Percentiles rank a stretch among this genome's conserved stretches.
Evolutionary conservation across 2,888 invertebrate genomes (phyloP).

Genomic region (Himalopsyche tibetana): DNA sequence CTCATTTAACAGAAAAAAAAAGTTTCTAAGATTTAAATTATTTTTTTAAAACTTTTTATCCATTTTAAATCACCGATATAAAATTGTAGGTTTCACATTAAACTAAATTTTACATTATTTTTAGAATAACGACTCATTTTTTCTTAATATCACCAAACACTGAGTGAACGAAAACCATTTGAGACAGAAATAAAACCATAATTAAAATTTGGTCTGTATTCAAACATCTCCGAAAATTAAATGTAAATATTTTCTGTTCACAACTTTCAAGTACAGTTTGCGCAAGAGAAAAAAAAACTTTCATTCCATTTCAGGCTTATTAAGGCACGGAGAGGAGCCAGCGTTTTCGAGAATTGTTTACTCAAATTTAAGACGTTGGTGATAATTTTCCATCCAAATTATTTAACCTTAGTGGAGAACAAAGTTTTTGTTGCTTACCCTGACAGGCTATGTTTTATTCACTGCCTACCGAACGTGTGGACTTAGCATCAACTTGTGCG

Average conservation of each 20-base stretch:
- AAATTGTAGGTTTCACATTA: too few relatives aligned
- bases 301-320: neutral
- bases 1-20: too few relatives aligned
- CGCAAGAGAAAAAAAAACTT: neutral
- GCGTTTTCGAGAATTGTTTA: neutral
- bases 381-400: constrained; percentile 1
- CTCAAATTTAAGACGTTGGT: neutral
- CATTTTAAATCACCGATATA: too few relatives aligned
- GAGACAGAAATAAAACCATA: neutral
- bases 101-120: too few relatives aligned
- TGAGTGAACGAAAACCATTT: neutral
- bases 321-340: neutral
- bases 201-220: neutral
- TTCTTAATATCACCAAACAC: neutral
- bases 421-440: neutral
- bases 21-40: too few relatives aligned
- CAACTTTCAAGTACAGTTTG: neutral
- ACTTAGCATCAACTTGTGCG: too few relatives aligned
- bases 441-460: neutral
- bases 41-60: too few relatives aligned
- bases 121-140: too few relatives aligned
- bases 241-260: constrained; percentile 22
- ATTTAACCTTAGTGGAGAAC: neutral
- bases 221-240: neutral
- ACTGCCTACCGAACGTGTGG: neutral